These are phyloP conservation scores for Agrotis exclamationis DNA, from an alignment of 2,888 invertebrate species.

Conservation along the genomic window DNA sequence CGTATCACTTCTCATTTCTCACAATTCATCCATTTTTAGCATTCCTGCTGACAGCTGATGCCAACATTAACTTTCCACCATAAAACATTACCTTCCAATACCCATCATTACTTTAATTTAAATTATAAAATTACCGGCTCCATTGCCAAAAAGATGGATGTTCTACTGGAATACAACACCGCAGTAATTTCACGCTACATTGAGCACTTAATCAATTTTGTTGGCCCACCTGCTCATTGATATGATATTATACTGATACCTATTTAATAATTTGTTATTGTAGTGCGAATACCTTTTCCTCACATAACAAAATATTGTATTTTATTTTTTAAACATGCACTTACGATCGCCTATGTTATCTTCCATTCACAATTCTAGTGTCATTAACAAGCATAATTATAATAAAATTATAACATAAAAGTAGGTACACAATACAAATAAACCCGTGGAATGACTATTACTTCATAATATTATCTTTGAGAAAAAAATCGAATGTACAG, in stretches of 20 bases:
- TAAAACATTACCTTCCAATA: background rate
- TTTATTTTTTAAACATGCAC: too few relatives aligned
- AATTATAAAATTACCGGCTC: slow-evolving; percentile 13
- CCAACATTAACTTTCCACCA: background rate
- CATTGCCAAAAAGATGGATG: slow-evolving; percentile 15
- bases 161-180: slow-evolving; percentile 7
- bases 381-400: too few relatives aligned
- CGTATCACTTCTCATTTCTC: too few relatives aligned
- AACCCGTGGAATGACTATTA: too few relatives aligned
- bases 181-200: slow-evolving; percentile 68
- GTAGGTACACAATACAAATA: too few relatives aligned
- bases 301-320: background rate
- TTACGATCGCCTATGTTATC: too few relatives aligned
- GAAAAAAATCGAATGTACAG: too few relatives aligned
- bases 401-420: too few relatives aligned
- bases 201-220: slow-evolving; percentile 63
- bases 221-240: slow-evolving; percentile 57
- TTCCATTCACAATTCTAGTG: too few relatives aligned
- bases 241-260: background rate
- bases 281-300: background rate
- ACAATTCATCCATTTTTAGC: too few relatives aligned
- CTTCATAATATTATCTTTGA: too few relatives aligned
- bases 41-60: slow-evolving; percentile 2
- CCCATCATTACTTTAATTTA: background rate
- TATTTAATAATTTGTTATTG: background rate